Base-by-base conservation (phyloP, 2,797 vertebrate genomes). In the Catamblyrhynchus diadema region DNA sequence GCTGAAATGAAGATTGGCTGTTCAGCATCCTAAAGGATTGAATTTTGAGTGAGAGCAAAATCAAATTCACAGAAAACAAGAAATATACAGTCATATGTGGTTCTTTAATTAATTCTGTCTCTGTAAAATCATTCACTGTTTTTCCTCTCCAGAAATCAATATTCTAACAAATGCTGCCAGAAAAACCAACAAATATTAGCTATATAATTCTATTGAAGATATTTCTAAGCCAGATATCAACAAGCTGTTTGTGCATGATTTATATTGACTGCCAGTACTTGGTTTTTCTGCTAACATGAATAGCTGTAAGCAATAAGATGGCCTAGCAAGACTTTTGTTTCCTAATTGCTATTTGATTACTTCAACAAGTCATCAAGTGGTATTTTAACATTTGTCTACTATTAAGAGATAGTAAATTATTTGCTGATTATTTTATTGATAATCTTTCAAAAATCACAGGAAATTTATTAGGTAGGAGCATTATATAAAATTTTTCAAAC, bases 351-450 rank as follows among this genome's bases (percentile, higher is more conserved):
- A 14, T 74, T 66, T 74, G 41, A 48, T 62, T 62, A 64, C 9
- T 94, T 90, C 23, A 64, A 67, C 48, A 85, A 80, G 50, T 30
- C 24, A 50, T 59, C 67, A 64, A 78, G 39, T 0, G 0, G 1
- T 53, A 39, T 75, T 88, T 90, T 75, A 88, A 74, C 45, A 66
- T 93, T 97, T 96, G 66, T 78, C 74, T 96, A 1, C 39, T 91
- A 84, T 80, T 92, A 94, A 95, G 83, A 94, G 53, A 83, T n/a
- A 44, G 37, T 61, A 73, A 96, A 81, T 92, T 93, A 91, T 88
- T 94, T 95, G 82, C 35, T 91, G 78, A 30, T n/a, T 33, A 91
- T 94, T 90, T 93, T 65, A 96, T 94, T 96, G 78, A 91, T 18
- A 87, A 56, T 82, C 20, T 95, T 79, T 84, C 32, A 86, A 92